These are phyloP conservation scores for Thripadectes ignobilis DNA, from an alignment of 2,797 vertebrate genomes.

Conservation along the genomic window DNA sequence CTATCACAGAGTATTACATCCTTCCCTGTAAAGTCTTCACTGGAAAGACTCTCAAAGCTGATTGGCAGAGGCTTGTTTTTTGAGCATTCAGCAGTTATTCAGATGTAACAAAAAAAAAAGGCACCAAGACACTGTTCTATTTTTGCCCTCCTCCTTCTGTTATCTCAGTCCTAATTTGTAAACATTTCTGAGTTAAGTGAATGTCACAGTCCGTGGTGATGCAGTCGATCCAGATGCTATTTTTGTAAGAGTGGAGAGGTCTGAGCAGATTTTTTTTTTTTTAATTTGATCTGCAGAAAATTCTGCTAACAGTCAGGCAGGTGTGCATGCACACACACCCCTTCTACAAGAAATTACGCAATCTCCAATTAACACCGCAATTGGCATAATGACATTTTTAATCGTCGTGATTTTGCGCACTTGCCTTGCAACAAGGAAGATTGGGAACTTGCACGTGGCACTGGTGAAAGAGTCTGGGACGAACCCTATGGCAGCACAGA, in stretches of 20 bases:
- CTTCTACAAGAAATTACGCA: not conserved
- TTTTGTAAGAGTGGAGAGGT: not conserved
- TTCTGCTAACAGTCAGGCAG: not conserved
- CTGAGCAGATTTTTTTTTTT: not conserved
- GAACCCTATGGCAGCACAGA: accelerated
- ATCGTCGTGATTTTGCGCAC: accelerated
- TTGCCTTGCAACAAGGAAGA: not conserved
- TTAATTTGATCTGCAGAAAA: slow-evolving; percentile 46
- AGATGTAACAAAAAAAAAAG: not conserved
- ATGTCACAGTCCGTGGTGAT: not conserved
- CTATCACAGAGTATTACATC: not conserved
- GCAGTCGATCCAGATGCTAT: not conserved
- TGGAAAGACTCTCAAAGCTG: not conserved
- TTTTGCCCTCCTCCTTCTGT: not conserved
- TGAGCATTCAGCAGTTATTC: slow-evolving; percentile 29
- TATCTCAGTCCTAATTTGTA: slow-evolving; percentile 45
- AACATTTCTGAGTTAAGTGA: slow-evolving; percentile 12
- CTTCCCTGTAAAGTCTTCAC: not conserved
- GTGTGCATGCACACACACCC: not conserved
- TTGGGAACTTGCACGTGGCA: not conserved
- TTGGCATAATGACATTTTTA: slow-evolving; percentile 17
- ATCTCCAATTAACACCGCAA: not conserved
- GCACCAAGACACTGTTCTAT: not conserved
- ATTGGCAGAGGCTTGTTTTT: not conserved
- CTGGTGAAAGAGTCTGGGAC: not conserved